These are phyloP conservation scores for Volucella inanis DNA, from an alignment of 2,888 invertebrate species.

Conservation along the genomic window DNA sequence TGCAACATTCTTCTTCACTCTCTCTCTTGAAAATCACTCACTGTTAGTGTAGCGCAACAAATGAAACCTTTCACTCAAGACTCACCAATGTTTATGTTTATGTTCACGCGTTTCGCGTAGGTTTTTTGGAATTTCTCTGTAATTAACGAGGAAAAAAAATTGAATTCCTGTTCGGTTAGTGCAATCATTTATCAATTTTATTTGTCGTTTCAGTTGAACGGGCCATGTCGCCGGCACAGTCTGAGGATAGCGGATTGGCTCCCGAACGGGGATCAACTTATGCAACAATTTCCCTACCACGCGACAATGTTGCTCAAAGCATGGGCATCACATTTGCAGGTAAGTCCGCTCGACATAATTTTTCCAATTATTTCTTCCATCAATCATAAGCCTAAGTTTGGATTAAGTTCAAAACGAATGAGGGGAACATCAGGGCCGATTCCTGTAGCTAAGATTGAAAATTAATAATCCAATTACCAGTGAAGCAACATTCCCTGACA, in stretches of 20 bases:
- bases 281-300: slow-evolving; percentile 82
- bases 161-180: background rate
- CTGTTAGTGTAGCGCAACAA: slow-evolving; percentile 50
- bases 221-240: slow-evolving; percentile 83
- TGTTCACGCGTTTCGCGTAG: slow-evolving; percentile 30
- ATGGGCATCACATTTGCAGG: slow-evolving; percentile 83
- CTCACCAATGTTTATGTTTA: slow-evolving; percentile 36
- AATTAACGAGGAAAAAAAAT: slow-evolving; percentile 15
- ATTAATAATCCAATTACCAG: slow-evolving; percentile 70
- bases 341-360: slow-evolving; percentile 72
- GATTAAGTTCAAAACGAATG: background rate
- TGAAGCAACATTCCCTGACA: slow-evolving; percentile 48
- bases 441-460: slow-evolving; percentile 27
- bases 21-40: slow-evolving; percentile 2
- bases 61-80: slow-evolving; percentile 48
- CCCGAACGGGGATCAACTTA: slow-evolving; percentile 83
- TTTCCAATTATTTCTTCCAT: slow-evolving; percentile 29
- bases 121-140: slow-evolving; percentile 8
- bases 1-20: slow-evolving; percentile 52
- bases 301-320: slow-evolving; percentile 80
- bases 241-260: slow-evolving; percentile 83
- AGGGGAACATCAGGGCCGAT: slow-evolving; percentile 10
- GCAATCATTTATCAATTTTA: slow-evolving; percentile 15
- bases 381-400: slow-evolving; percentile 36
- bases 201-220: slow-evolving; percentile 81